Conservation (phyloP, 2,113 vertebrate genomes). For the Gymnogyps californianus region DNA sequence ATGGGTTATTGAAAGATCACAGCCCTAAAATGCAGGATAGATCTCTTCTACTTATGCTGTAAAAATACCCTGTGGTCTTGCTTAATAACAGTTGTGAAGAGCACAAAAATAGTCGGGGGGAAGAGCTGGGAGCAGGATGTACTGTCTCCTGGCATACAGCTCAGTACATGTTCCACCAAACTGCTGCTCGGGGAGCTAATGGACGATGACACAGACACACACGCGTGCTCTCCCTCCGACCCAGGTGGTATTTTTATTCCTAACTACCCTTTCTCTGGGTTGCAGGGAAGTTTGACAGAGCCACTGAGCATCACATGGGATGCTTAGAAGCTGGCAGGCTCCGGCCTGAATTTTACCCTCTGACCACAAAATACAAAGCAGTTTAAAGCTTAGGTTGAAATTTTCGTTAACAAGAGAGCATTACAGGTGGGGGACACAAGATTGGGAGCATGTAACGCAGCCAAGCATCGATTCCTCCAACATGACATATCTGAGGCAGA, state of each 20-base stretch:
- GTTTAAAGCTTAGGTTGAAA: not conserved
- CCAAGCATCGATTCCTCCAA: not conserved
- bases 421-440: not conserved
- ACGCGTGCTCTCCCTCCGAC: not conserved
- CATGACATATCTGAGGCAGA: not conserved
- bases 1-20: not conserved
- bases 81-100: slow-evolving; percentile 44
- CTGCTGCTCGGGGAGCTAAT: not conserved
- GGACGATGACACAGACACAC: not conserved
- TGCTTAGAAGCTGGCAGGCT: not conserved
- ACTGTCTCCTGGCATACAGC: not conserved
- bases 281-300: not conserved
- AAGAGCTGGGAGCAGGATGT: slow-evolving; percentile 28
- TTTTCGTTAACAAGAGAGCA: not conserved
- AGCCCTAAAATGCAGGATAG: not conserved
- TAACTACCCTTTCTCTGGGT: not conserved
- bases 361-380: not conserved
- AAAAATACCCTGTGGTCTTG: slow-evolving; percentile 50
- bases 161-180: not conserved
- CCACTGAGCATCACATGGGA: rapidly evolving
- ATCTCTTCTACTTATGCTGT: slow-evolving; percentile 7
- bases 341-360: not conserved
- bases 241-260: slow-evolving; percentile 16
- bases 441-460: not conserved
- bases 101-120: slow-evolving; percentile 29